Percentiles rank a stretch among this genome's conserved stretches.
These are phyloP conservation scores for Pasiphila rectangulata DNA, from an alignment of 2,888 invertebrate species.

Conservation along the genomic window DNA sequence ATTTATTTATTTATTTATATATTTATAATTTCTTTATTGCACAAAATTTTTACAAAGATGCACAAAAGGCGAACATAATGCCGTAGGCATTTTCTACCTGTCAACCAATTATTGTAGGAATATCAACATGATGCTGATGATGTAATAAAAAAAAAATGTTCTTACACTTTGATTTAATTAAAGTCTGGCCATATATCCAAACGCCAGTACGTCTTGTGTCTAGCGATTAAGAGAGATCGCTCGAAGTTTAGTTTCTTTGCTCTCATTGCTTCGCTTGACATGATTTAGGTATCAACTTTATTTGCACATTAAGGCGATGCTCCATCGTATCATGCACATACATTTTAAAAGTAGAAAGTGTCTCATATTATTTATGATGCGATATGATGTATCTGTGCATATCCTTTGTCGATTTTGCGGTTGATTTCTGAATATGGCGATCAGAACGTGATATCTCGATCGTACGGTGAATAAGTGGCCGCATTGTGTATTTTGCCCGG, in stretches of 20 bases:
- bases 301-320: slow-evolving; percentile 15
- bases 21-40: not conserved
- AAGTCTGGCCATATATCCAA: slow-evolving; percentile 24
- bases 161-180: slow-evolving; percentile 19
- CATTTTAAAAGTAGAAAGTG: not conserved
- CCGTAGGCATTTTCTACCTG: too few relatives aligned
- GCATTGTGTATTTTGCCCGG: slow-evolving; percentile 31
- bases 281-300: slow-evolving; percentile 27
- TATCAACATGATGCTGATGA: too few relatives aligned
- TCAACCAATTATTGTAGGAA: too few relatives aligned
- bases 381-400: slow-evolving; percentile 18
- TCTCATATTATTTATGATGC: slow-evolving; percentile 9
- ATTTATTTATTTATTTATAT: too few relatives aligned
- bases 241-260: not conserved
- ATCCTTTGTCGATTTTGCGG: slow-evolving; percentile 21
- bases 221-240: slow-evolving; percentile 19
- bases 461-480: slow-evolving; percentile 25
- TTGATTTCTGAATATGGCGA: slow-evolving; percentile 25
- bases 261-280: slow-evolving; percentile 18
- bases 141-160: too few relatives aligned
- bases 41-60: too few relatives aligned
- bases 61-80: too few relatives aligned
- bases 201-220: slow-evolving; percentile 32
- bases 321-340: not conserved
- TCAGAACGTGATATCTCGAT: slow-evolving; percentile 27